These are phyloP conservation scores for Leucophenga montana DNA, from an alignment of 2,888 invertebrate genomes.

Conservation along the genomic window DNA sequence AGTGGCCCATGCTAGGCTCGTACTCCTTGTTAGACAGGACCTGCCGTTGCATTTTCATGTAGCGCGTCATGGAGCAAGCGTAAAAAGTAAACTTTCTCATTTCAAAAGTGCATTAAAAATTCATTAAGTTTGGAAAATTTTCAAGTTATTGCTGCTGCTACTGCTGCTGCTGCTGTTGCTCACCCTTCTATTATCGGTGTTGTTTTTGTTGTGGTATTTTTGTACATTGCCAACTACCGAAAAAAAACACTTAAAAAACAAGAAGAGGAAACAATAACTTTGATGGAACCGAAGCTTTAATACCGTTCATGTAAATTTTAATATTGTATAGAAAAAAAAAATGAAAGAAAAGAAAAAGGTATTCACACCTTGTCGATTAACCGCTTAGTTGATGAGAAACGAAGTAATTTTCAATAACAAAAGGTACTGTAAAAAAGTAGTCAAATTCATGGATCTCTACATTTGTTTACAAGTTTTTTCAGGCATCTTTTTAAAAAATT, in stretches of 20 bases:
- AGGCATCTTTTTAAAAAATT: too few relatives aligned
- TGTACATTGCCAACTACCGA: background rate
- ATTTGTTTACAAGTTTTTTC: too few relatives aligned
- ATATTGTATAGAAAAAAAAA: too few relatives aligned
- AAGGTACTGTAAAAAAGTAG: too few relatives aligned
- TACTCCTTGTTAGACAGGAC: background rate
- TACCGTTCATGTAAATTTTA: too few relatives aligned
- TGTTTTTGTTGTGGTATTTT: background rate
- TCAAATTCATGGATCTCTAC: too few relatives aligned
- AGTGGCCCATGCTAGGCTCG: slow-evolving; percentile 18
- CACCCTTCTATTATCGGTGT: slow-evolving; percentile 13
- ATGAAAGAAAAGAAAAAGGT: too few relatives aligned
- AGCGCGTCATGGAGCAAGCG: slow-evolving; percentile 11
- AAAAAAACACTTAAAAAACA: slow-evolving; percentile 50
- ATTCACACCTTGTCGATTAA: too few relatives aligned
- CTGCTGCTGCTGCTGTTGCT: slow-evolving; percentile 39
- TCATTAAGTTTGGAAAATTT: slow-evolving; percentile 70
- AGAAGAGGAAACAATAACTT: slow-evolving; percentile 33
- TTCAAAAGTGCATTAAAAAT: slow-evolving; percentile 71
- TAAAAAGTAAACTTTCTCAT: slow-evolving; percentile 49
- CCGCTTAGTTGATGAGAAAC: too few relatives aligned
- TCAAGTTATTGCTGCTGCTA: slow-evolving; percentile 58
- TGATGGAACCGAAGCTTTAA: slow-evolving; percentile 32
- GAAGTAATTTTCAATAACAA: too few relatives aligned
- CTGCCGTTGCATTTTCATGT: slow-evolving; percentile 5